Base-by-base conservation (phyloP, 2,797 vertebrate genomes). In the Intellagama lesueurii region DNA sequence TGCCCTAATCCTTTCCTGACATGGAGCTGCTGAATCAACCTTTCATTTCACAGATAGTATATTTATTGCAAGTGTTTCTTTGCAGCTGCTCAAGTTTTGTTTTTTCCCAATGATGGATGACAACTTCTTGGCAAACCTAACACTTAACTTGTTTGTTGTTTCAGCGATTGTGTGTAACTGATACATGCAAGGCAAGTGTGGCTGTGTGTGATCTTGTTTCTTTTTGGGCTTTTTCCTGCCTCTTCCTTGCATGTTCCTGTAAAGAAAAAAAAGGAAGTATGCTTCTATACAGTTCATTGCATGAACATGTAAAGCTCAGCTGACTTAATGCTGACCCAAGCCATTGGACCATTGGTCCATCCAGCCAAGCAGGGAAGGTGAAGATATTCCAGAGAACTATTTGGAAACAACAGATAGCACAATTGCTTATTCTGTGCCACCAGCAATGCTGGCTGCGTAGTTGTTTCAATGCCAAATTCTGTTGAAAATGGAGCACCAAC, bases 71-170 rank as follows among this genome's bases (percentile, higher is more conserved):
- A 78, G 88, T 19, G 79, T 47, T 73, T 91, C 90, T 14, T 91
- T 93, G 1, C 88, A 84, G 88, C 75, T 8, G 0, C 56, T 79
- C 12, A 7, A 44, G 72, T 64, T 0, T 79, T 91, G 82, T 87
- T 89, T 44, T 85, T 92, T 92, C 82, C 73, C 86, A 32, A 82
- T 83, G 82, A 88, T 0, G 87, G 60, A 69, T 93, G 16, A 1
- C 44, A 77, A 8, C 87, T 49, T 17, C 83, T 28, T 40, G 93
- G 95, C 94, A 92, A 19, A 90, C 91, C 90, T 89, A 87, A 16
- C 75, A 47, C 90, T 89, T 92, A 92, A 64, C 90, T 93, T 91
- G 89, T 92, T 95, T 95, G 94, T 92, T 92, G 92, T 92, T 64
- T 91, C 94, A 92, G 88, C 2, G 89, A 26, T 87, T 91, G 91